Base-by-base conservation (phyloP, 2,113 vertebrate genomes). In the Ceyx margarethae region DNA sequence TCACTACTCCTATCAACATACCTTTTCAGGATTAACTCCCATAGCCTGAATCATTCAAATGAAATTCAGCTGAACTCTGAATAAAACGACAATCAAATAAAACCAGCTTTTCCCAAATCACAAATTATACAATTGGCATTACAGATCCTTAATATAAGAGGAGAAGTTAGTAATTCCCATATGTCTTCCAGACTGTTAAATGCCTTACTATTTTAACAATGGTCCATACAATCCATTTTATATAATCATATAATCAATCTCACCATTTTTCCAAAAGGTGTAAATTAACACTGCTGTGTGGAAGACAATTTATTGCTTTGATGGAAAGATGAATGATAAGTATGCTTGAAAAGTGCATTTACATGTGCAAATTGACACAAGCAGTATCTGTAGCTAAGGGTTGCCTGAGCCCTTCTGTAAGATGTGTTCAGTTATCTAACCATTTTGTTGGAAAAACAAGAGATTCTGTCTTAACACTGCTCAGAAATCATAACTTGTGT, bases 21-120 rank as follows among this genome's bases (percentile, higher is more conserved):
- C 87, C 87, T 95, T 89, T 90, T 54, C 85, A 92, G 76, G 81
- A 94, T 72, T 89, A 80, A 94, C 79, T 96, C 94, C 89, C 64
- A 92, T 85, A 94, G 91, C 66, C 90, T 92, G 51, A 92, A 77
- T 85, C 93, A 95, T 64, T 60, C 87, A 96, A 94, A 87, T 82
- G 75, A 91, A 91, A 89, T 85, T 92, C 85, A 91, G 81, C 29
- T 79, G 81, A 95, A 84, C 79, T 62, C 78, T 31, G 42, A 94
- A 82, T 87, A 92, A 89, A 85, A 85, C 2, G 3, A 22, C 76
- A 73, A 87, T 69, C 13, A 26, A 67, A 77, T 73, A 80, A 89
- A 85, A 66, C 15, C 85, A 91, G 45, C 21, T 82, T 87, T 89
- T 51, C 75, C 60, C 68, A 83, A 80, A 85, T 85, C 87, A 92